These are phyloP conservation scores for Drosophila lacicola DNA, from an alignment of 2,888 invertebrate species.

Conservation along the genomic window DNA sequence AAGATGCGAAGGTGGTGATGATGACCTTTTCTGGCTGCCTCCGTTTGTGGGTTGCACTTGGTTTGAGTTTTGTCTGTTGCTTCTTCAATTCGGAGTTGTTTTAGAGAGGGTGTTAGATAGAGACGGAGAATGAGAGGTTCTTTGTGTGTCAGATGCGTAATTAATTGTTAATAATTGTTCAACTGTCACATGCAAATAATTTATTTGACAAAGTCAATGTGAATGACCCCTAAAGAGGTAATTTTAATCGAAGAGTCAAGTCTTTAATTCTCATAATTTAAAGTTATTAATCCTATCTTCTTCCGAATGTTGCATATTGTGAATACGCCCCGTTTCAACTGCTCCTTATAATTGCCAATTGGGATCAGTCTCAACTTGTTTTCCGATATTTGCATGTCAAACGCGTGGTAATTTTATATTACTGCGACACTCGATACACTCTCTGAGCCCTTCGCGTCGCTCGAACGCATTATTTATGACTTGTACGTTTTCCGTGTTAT, in stretches of 20 bases:
- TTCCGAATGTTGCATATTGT: conserved; percentile 13
- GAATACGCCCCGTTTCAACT: conserved; percentile 29
- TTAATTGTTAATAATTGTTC: conserved; percentile 77
- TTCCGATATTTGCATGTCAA: conserved; percentile 76
- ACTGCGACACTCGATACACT: conserved; percentile 59
- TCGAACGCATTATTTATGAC: conserved; percentile 79
- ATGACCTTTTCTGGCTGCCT: conserved; percentile 26
- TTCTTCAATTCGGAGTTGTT: conserved; percentile 18
- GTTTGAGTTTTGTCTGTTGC: conserved; percentile 26
- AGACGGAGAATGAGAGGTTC: not conserved
- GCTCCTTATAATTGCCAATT: conserved; percentile 42
- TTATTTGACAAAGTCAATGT: conserved; percentile 54
- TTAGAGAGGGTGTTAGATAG: not conserved
- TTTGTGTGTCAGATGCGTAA: conserved; percentile 58
- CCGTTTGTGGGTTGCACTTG: conserved; percentile 19
- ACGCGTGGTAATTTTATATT: conserved; percentile 73
- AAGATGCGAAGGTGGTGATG: conserved; percentile 10
- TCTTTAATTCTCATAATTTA: not conserved
- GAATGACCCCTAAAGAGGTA: conserved; percentile 33
- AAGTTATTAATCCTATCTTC: not conserved
- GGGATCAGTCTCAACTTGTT: conserved; percentile 39
- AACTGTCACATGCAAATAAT: conserved; percentile 75
- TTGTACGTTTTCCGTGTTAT: conserved; percentile 77
- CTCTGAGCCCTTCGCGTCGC: not conserved
- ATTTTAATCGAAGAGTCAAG: not conserved